Evolutionary conservation across 1,140 invertebrate species (phyloP), one percentile per base, ranked within the genome.

Genomic region (Copidosoma floridanum): DNA sequence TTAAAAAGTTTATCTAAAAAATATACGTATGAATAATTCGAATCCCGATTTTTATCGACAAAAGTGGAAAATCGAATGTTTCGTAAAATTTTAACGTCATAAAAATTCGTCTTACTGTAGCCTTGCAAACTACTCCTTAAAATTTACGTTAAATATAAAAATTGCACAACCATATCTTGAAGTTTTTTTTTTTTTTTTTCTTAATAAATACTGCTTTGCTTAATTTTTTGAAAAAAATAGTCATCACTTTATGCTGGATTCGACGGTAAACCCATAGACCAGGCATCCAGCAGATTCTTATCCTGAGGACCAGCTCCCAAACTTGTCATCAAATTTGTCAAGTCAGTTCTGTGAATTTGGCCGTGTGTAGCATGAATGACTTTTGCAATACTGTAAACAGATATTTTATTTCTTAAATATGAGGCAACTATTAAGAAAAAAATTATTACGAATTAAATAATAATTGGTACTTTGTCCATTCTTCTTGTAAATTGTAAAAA

Each of bases 401-500:
- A 37, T 7, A 37, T 7, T 8, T 7, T 8, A 37, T 8, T 37
- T 8, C 12, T 18, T 11, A 41, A 41, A 41, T 37, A 14, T 8
- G 32, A 7, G 32, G 12, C 40, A 41, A 18, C 18, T 5, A 41
- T 8, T 41, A 18, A 41, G 18, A 41, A 24, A 23, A 14, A 46
- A 29, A 59, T 51, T 26, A 29, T 12, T 27, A n/a, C 38, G 16
- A 2, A 54, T 38, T 40, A 40, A 54, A 14, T 20, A n/a, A n/a
- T n/a, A n/a, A n/a, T 24, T n/a, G n/a, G 66, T 74, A 80, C 80
- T 78, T 81, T 3, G 72, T 58, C 80, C 80, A 82, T 72, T 82
- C 79, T 70, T 81, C 72, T 61, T 80, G 76, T 3, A 82, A 46
- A n/a, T 76, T 74, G 41, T 69, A 70, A 62, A 81, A 73, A 61